These are phyloP conservation scores for Oxygymnocypris stewartii DNA, from an alignment of 2,113 vertebrate species.

Conservation along the genomic window DNA sequence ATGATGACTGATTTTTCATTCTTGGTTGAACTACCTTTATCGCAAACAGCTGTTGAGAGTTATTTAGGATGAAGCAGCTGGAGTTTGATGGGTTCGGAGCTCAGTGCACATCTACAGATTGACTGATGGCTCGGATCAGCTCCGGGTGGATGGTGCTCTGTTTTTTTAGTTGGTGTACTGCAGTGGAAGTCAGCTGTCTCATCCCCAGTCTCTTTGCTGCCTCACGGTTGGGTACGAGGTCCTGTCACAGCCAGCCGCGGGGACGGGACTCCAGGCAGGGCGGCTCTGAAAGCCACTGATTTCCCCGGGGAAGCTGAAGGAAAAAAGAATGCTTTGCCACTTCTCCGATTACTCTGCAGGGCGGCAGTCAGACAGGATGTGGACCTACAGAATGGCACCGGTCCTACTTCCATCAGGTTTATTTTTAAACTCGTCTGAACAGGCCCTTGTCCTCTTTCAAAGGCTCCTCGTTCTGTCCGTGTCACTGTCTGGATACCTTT, in stretches of 20 bases:
- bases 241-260: slow-evolving; percentile 60
- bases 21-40: background rate
- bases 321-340: slow-evolving; percentile 58
- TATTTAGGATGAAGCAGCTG: slow-evolving; percentile 12
- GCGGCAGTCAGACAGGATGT: slow-evolving; percentile 44
- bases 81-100: slow-evolving; percentile 1
- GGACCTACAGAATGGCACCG: slow-evolving; percentile 51
- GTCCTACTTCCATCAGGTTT: slow-evolving; percentile 45
- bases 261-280: slow-evolving; percentile 57
- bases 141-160: background rate
- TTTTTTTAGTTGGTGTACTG: background rate
- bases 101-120: background rate
- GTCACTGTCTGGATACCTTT: slow-evolving; percentile 39
- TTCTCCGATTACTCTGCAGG: slow-evolving; percentile 67
- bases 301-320: slow-evolving; percentile 65
- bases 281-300: slow-evolving; percentile 68
- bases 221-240: slow-evolving; percentile 24
- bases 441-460: slow-evolving; percentile 31
- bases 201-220: slow-evolving; percentile 42
- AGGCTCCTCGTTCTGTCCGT: slow-evolving; percentile 7
- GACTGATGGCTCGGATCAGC: background rate
- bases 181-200: slow-evolving; percentile 48
- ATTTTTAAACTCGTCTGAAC: slow-evolving; percentile 61
- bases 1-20: background rate
- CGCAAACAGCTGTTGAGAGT: background rate